Evolutionary conservation across 2,888 invertebrate genomes (phyloP).

Genomic region (Hanleya hanleyi): DNA sequence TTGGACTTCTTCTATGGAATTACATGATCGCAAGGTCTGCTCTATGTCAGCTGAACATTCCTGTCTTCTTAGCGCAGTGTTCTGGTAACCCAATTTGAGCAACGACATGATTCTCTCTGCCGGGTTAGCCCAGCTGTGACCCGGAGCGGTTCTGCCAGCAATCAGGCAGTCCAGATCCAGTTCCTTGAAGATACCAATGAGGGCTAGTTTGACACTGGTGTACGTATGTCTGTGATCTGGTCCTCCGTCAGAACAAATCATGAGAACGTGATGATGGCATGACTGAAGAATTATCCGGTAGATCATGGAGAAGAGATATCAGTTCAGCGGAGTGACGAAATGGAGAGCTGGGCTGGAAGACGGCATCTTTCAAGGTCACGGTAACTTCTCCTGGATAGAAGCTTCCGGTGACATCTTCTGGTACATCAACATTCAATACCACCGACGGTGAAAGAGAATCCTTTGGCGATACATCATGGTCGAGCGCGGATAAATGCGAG

Average conservation of each 20-base stretch:
- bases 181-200: slow-evolving; percentile 18
- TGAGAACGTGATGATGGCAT: too few relatives aligned
- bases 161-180: slow-evolving; percentile 22
- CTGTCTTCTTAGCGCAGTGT: neutral
- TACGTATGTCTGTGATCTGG: too few relatives aligned
- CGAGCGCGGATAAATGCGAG: slow-evolving; percentile 26
- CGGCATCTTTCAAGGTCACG: slow-evolving; percentile 20
- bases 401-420: slow-evolving; percentile 11
- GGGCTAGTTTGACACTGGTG: too few relatives aligned
- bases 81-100: neutral
- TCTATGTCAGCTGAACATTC: neutral
- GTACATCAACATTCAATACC: slow-evolving; percentile 16
- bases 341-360: slow-evolving; percentile 30
- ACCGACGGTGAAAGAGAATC: slow-evolving; percentile 32
- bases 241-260: too few relatives aligned
- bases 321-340: slow-evolving; percentile 28
- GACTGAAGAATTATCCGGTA: neutral
- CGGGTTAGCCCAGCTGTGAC: too few relatives aligned
- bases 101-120: neutral
- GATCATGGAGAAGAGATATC: neutral
- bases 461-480: slow-evolving; percentile 34
- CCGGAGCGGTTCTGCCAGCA: slow-evolving; percentile 24
- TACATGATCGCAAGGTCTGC: neutral
- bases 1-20: neutral
- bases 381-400: slow-evolving; percentile 33